phyloP scores from a whole-genome alignment of 2,888 invertebrate species.

The Agrotis puta region DNA sequence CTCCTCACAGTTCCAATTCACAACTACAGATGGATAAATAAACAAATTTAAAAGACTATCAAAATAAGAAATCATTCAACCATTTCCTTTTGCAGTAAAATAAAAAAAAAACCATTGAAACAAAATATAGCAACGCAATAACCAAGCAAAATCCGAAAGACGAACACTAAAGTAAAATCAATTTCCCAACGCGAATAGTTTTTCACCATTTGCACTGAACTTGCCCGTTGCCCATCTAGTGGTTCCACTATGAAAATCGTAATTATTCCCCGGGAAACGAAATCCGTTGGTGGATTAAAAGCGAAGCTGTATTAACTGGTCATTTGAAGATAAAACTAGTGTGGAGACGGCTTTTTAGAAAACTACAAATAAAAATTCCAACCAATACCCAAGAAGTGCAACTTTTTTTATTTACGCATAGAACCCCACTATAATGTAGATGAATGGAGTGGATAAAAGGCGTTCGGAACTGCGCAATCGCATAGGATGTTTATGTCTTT shows the following conservation, averaged over 20 bases:
- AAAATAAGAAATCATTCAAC: neutral
- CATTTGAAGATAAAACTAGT: conserved; percentile 66
- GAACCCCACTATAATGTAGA: no score
- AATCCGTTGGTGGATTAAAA: conserved; percentile 72
- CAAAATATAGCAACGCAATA: conserved; percentile 19
- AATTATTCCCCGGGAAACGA: conserved; percentile 65
- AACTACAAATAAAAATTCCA: neutral
- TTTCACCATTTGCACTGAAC: conserved; percentile 60
- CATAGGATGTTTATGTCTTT: no score
- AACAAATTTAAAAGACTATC: neutral
- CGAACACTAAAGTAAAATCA: conserved; percentile 50
- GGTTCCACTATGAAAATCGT: conserved; percentile 66
- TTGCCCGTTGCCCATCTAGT: conserved; percentile 50
- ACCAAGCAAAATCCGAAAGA: conserved; percentile 41
- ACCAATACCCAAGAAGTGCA: no score
- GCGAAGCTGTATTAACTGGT: conserved; percentile 74
- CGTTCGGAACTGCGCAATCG: no score
- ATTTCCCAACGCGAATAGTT: conserved; percentile 53
- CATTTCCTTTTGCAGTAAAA: neutral
- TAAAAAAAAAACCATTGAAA: conserved; percentile 10
- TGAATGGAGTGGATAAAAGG: no score
- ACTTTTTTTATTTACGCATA: no score
- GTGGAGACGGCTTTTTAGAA: conserved; percentile 60
- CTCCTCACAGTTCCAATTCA: neutral
- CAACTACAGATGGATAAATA: neutral